Conservation (phyloP, 2,113 vertebrate species). For the Bos javanicus region DNA sequence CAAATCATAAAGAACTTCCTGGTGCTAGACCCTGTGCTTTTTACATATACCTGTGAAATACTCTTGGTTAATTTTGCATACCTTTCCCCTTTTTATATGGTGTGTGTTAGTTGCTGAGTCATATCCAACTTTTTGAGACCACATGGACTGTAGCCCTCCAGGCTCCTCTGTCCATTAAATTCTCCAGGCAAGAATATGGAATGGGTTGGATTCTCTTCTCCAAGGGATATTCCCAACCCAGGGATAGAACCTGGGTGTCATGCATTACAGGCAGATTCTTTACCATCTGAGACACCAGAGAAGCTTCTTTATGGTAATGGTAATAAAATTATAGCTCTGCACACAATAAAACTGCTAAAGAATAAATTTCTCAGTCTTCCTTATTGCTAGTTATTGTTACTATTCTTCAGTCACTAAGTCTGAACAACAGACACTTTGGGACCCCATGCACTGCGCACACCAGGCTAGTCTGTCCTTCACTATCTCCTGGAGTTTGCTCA, state of each 20-base stretch:
- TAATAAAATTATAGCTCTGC: neutral
- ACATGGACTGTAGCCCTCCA: neutral
- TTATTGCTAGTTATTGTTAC: neutral
- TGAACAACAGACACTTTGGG: neutral
- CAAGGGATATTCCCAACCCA: neutral
- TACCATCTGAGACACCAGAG: neutral
- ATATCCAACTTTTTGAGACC: neutral
- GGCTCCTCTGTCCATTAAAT: neutral
- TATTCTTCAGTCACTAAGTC: neutral
- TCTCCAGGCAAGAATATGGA: neutral
- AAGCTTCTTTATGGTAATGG: neutral
- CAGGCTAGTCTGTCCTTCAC: neutral
- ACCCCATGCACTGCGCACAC: neutral
- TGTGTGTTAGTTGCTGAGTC: neutral
- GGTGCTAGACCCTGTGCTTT: neutral
- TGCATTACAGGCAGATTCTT: neutral
- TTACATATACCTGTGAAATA: neutral
- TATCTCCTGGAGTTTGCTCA: neutral
- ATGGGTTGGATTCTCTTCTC: neutral
- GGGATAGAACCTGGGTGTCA: neutral
- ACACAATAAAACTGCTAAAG: neutral
- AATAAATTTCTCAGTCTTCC: neutral
- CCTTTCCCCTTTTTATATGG: neutral
- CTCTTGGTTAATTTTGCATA: neutral
- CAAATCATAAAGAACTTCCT: neutral